Base-by-base conservation (phyloP, 1,140 invertebrate genomes). In the Drosophila repleta region DNA sequence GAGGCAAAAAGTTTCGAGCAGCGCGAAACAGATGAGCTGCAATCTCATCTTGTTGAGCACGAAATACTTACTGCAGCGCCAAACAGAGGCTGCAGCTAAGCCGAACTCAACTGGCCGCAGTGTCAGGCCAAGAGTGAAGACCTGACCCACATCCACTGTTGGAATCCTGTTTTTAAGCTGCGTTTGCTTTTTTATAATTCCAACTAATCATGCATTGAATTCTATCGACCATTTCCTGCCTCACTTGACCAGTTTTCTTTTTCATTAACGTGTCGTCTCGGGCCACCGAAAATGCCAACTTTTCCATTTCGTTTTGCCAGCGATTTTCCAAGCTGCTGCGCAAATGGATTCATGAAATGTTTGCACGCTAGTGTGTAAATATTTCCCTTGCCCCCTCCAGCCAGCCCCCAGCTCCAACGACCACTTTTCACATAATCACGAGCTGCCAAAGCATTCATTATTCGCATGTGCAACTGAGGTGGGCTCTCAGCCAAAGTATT, bases 301-400 rank as follows among this genome's bases (percentile, higher is more conserved):
- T 35, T 35, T 35, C 32, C 29, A 32, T 85, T 85, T 82, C 78
- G 61, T 66, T 78, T 80, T 51, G 43, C 32, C 51, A 52, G 53
- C 77, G 77, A 82, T 85, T 85, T 85, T 87, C 74, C 82, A 56
- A 60, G 46, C 74, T 81, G 70, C 63, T 61, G 77, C 70, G 53
- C 81, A 81, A 85, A 85, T 85, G 69, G 68, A 85, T 85, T 85
- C 78, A 87, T 87, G 83, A 85, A 87, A 78, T 87, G 82, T 76
- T 87, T 87, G 71, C 74, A 63, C 46, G 46, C 48, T 66, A 61
- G 52, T 63, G 78, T 87, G 82, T 65, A 87, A 87, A 87, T 76
- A 62, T 74, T 71, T 58, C 56, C 17, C 26, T 29, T 46, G 46
- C 61, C 55, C 7, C 72, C 24, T 5, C 55, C 66, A 62, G 21